Conservation (phyloP, 2,888 invertebrate genomes). For the Agrenia bidenticulata region DNA sequence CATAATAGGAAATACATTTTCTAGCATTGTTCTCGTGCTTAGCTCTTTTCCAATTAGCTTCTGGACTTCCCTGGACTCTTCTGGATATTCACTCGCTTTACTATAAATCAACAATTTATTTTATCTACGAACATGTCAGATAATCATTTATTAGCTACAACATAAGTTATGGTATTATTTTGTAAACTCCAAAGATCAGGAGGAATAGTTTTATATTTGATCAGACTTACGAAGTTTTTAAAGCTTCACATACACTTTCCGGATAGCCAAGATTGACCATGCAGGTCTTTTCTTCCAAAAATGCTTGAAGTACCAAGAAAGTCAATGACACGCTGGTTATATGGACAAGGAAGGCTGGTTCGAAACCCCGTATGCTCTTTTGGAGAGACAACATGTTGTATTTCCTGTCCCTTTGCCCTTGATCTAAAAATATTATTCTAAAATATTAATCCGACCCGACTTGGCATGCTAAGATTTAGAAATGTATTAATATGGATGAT, state of each 20-base stretch:
- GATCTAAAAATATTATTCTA: no score
- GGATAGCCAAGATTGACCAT: constrained; percentile 70
- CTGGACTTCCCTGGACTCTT: constrained; percentile 69
- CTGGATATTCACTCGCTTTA: constrained; percentile 59
- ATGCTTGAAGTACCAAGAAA: constrained; percentile 74
- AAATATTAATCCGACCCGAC: no score
- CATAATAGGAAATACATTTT: constrained; percentile 74
- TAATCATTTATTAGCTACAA: no score
- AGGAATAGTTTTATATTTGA: no score
- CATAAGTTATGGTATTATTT: no score
- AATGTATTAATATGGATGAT: no score
- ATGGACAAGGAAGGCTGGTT: constrained; percentile 82
- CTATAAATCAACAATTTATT: no score
- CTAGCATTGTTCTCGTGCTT: constrained; percentile 81
- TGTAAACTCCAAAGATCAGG: no score
- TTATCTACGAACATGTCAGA: no score
- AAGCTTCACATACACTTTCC: constrained; percentile 68
- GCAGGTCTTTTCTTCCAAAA: constrained; percentile 76
- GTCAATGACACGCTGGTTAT: constrained; percentile 85
- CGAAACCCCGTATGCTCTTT: constrained; percentile 70
- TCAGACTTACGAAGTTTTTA: constrained; percentile 59
- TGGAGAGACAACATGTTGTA: no score
- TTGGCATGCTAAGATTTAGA: no score
- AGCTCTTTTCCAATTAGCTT: constrained; percentile 67
- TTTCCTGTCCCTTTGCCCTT: no score